Percentiles rank a stretch among this genome's conserved stretches.
Conservation (phyloP, 1,140 invertebrate species). For the Octopus sinensis region DNA sequence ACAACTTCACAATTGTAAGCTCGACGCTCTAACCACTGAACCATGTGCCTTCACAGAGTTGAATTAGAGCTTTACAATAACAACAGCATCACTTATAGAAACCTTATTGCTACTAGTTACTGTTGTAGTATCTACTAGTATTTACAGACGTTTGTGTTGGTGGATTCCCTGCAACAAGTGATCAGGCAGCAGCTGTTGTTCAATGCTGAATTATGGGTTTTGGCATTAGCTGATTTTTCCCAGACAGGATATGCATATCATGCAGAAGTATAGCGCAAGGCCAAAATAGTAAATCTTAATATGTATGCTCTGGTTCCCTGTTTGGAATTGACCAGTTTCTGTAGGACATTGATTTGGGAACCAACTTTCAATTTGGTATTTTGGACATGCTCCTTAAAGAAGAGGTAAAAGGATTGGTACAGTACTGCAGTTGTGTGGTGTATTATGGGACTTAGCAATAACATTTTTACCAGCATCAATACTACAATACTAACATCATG, state of each 20-base stretch:
- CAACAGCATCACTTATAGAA: too few species aligned
- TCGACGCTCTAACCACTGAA: too few species aligned
- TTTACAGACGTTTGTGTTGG: too few species aligned
- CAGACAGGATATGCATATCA: neutral
- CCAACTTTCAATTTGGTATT: neutral
- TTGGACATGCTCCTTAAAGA: neutral
- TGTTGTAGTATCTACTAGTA: too few species aligned
- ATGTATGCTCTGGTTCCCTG: neutral
- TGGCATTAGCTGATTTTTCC: neutral
- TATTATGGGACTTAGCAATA: too few species aligned
- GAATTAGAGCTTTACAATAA: too few species aligned
- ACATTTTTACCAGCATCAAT: too few species aligned
- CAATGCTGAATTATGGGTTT: neutral
- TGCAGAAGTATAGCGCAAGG: neutral
- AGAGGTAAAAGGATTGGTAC: neutral
- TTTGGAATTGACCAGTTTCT: neutral
- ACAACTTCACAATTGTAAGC: too few species aligned
- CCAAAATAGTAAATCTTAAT: neutral
- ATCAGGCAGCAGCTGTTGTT: neutral
- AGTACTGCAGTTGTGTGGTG: too few species aligned
- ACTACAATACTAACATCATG: too few species aligned
- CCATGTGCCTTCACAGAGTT: too few species aligned
- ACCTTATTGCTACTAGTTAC: too few species aligned
- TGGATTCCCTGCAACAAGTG: neutral
- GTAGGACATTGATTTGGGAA: neutral